Evolutionary conservation across 2,113 vertebrate species (phyloP), one percentile per base, ranked within the genome.

Genomic region (Eurystomus gularis): DNA sequence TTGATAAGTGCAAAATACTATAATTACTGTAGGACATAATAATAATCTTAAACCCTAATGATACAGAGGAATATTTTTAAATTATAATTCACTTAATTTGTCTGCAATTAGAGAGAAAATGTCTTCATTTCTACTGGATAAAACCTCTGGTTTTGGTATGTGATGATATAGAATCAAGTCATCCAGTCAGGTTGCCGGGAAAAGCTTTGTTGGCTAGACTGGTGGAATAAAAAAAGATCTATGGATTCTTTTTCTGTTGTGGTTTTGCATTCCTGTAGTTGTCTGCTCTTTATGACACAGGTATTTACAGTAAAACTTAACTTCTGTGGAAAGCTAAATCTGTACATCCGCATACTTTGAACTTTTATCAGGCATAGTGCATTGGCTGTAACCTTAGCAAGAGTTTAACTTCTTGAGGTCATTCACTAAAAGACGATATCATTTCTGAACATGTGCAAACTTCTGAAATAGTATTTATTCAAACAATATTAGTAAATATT

Each of bases 331-430:
- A 71, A 68, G 9, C 19, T 89, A 29, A 33, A 18, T 87, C 25
- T 87, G 11, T 82, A 23, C n/a, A 21, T 87, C 17, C 0, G 0
- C 9, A 6, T 15, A 24, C 23, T 71, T 88, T 0, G 1, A 39
- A 61, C 14, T 35, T 86, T 39, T 69, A 9, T 83, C 20, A 66
- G 20, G 10, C 29, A 55, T 78, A 10, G 16, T 55, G 3, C 9
- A 6, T 14, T 79, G 19, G 13, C 12, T 72, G 11, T 60, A 73
- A 80, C 16, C 37, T 82, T 77, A 82, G 29, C 35, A 26, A n/a
- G 72, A 28, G 10, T 69, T 85, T 65, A 33, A 44, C 25, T 66
- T 82, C 42, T n/a, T n/a, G 5, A 78, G 58, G 21, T n/a, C 1
- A 19, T 39, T 79, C 82, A 24, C 52, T 90, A 7, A 57, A 73